Evolutionary conservation across 2,797 vertebrate species (phyloP).

Genomic region (Apogon talboti): DNA sequence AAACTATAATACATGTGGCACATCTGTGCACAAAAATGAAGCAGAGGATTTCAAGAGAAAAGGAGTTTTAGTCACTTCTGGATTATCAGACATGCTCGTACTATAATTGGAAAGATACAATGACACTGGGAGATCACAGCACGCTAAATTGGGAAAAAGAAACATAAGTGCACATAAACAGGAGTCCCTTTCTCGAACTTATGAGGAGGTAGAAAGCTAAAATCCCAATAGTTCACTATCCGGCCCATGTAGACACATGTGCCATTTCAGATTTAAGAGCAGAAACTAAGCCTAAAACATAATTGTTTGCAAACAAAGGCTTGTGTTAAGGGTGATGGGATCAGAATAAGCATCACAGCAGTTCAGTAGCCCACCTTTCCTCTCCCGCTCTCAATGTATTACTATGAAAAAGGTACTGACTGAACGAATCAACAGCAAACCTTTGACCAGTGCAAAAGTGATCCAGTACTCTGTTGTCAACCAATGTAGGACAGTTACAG

Average conservation of each 20-base stretch:
- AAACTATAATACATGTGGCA: conserved; percentile 72
- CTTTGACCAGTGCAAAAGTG: conserved; percentile 58
- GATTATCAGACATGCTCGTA: conserved; percentile 72
- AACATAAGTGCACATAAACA: conserved; percentile 76
- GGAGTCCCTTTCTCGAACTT: conserved; percentile 80
- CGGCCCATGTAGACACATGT: conserved; percentile 45
- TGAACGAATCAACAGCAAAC: conserved; percentile 22
- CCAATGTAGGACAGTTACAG: conserved; percentile 55
- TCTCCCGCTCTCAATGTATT: conserved; percentile 17
- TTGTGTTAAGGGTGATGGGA: conserved; percentile 52
- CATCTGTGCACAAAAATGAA: conserved; percentile 60
- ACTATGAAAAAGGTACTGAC: conserved; percentile 15
- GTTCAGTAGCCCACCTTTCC: conserved; percentile 34
- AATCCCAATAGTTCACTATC: conserved; percentile 63
- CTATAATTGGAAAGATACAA: conserved; percentile 64
- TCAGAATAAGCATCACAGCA: conserved; percentile 61
- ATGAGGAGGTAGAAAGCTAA: conserved; percentile 79
- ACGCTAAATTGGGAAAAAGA: conserved; percentile 46
- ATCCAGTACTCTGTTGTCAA: conserved; percentile 58
- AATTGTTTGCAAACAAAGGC: conserved; percentile 57
- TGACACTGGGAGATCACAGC: conserved; percentile 65
- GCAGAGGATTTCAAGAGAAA: conserved; percentile 61
- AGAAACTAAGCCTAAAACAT: conserved; percentile 38
- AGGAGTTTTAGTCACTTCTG: conserved; percentile 58
- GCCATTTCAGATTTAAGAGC: conserved; percentile 51